A percentile compares a stretch with the other conserved stretches of the same genome.
These are phyloP conservation scores for Hyles vespertilio DNA, from an alignment of 1,140 invertebrate genomes.

Conservation along the genomic window DNA sequence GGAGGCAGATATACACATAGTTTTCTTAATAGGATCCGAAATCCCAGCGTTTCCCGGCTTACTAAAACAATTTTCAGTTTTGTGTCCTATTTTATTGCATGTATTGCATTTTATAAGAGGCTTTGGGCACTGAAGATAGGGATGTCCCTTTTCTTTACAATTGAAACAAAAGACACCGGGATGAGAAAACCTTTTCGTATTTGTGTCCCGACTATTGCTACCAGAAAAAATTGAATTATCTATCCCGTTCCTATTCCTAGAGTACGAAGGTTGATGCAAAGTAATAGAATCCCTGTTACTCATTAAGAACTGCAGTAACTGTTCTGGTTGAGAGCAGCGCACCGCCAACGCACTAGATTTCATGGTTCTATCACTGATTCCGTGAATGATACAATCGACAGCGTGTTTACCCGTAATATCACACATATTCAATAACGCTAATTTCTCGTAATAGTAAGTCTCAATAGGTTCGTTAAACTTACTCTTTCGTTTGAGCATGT, in stretches of 20 bases:
- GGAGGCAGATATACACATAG: conserved; percentile 12
- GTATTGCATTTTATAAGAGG: conserved; percentile 16
- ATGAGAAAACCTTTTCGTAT: background rate
- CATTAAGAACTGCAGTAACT: conserved; percentile 28
- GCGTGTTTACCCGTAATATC: conserved; percentile 30
- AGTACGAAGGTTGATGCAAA: background rate
- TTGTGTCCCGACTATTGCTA: background rate
- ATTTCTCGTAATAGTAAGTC: conserved; percentile 34
- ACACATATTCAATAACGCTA: conserved; percentile 30
- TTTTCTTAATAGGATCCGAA: conserved; percentile 3
- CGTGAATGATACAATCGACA: conserved; percentile 37
- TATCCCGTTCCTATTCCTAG: background rate
- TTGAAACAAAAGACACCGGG: conserved; percentile 19
- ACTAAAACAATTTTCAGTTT: conserved; percentile 8
- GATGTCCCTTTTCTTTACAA: conserved; percentile 25
- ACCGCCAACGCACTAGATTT: conserved; percentile 26
- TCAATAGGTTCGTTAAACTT: conserved; percentile 30
- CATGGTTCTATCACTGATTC: conserved; percentile 26
- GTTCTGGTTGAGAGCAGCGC: conserved; percentile 25
- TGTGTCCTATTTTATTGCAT: conserved; percentile 21
- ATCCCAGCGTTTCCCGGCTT: background rate
- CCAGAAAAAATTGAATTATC: background rate
- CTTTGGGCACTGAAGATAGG: conserved; percentile 15
- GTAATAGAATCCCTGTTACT: conserved; percentile 24
- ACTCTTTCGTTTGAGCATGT: conserved; percentile 30